A percentile compares a stretch with the other conserved stretches of the same genome.
Conservation (phyloP, 1,140 invertebrate genomes). For the Aphis craccivora region DNA sequence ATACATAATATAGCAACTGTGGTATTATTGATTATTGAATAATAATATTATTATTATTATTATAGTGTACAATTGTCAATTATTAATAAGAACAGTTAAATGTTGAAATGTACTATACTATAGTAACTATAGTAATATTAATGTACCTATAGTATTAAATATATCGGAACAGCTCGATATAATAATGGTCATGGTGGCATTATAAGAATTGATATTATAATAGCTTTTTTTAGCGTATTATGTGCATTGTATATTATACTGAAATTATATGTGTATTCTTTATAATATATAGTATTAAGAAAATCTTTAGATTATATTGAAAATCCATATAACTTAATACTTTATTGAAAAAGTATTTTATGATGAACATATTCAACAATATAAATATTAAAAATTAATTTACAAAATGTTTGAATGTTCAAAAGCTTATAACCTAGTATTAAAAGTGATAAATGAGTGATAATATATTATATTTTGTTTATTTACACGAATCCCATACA, state of each 20-base stretch:
- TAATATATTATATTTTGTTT: background rate
- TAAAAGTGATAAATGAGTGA: background rate
- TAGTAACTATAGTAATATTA: background rate
- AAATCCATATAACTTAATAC: background rate
- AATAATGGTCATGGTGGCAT: background rate
- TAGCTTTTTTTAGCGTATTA: background rate
- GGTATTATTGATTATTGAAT: background rate
- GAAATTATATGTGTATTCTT: background rate
- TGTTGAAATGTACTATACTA: background rate
- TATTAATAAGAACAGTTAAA: background rate
- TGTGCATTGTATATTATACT: background rate
- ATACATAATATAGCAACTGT: background rate
- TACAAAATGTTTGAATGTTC: background rate
- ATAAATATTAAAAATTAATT: background rate
- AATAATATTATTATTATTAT: background rate
- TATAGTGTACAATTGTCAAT: background rate
- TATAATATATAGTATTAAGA: background rate
- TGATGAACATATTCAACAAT: background rate
- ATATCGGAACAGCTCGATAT: background rate
- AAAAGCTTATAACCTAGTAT: background rate
- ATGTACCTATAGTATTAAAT: background rate
- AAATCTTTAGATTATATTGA: background rate
- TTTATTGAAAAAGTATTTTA: background rate
- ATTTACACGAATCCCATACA: background rate
- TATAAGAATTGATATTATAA: background rate